Evolutionary conservation across 1,140 invertebrate species (phyloP).

Genomic region (Melanaphis sacchari): DNA sequence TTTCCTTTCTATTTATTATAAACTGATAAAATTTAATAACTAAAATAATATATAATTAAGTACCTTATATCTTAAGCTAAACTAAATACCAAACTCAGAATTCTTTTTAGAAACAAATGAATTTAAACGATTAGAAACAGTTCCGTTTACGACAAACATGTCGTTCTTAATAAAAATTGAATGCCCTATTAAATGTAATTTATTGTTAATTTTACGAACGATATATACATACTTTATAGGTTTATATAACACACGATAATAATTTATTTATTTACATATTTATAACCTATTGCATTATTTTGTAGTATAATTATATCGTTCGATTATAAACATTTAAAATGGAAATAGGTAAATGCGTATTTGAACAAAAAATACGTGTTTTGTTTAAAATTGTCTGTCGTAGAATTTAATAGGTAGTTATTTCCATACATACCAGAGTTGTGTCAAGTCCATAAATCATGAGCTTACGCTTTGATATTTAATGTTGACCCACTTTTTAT

Average conservation of each 20-base stretch:
- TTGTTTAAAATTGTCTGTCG: not conserved
- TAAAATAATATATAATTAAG: no score
- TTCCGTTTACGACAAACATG: not conserved
- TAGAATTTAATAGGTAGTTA: not conserved
- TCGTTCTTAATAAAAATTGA: not conserved
- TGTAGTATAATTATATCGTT: not conserved
- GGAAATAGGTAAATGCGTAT: not conserved
- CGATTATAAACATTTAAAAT: not conserved
- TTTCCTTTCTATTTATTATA: not conserved
- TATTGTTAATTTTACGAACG: not conserved
- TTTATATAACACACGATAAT: not conserved
- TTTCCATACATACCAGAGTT: not conserved
- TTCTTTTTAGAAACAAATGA: not conserved
- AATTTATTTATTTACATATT: not conserved
- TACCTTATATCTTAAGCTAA: not conserved
- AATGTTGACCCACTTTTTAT: not conserved
- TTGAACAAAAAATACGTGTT: not conserved
- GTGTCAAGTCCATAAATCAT: not conserved
- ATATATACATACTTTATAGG: not conserved
- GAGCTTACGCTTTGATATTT: not conserved
- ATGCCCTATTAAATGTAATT: not conserved
- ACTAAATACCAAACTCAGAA: no score
- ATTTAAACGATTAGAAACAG: not conserved
- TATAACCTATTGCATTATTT: not conserved
- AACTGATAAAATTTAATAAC: no score